Base-by-base conservation (phyloP, 2,888 invertebrate genomes). In the Philaethria dido region DNA sequence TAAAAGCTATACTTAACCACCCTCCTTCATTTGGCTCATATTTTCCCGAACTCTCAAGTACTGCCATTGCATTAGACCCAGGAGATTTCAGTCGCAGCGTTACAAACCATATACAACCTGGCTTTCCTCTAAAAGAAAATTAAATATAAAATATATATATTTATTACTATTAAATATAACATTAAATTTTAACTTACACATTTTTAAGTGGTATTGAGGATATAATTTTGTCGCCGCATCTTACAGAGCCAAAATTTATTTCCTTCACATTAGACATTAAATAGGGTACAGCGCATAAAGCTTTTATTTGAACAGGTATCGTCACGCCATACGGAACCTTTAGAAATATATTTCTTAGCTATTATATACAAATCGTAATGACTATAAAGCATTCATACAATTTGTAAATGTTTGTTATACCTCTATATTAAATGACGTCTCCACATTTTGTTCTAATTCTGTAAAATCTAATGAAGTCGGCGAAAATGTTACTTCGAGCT, bases 201-300 rank as follows among this genome's bases (percentile, higher is more conserved):
- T 95, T 95, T 78, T 88, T 90, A 0, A 95, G 75, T 9, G 93
- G 83, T 72, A 95, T 84, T 8, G 92, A 87, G 76, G 84, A 89
- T 71, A 93, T 82, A 55, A 93, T 82, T 80, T 94, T 94, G 74
- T 94, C 89, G 0, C 95, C 95, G 74, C 94, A 93, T 77, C 93
- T 84, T 2, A 95, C 94, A 11, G 91, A 83, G 20, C 93, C 93
- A 78, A 95, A 95, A 76, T 94, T 84, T 20, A 95, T 80, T 48
- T 75, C 73, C 54, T 82, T 75, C 2, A 89, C 81, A 64, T 87
- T 88, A 0, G 93, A 82, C 13, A 78, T 83, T 9, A 95, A 78
- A 67, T 88, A 93, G 0, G 95, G 95, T 44, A 94, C 90, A 14
- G 94, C 94, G 54, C 94, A 94, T 13, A 92, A 81, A 5, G 94